Base-by-base conservation (phyloP, 2,888 invertebrate genomes). In the Colostygia pectinataria region DNA sequence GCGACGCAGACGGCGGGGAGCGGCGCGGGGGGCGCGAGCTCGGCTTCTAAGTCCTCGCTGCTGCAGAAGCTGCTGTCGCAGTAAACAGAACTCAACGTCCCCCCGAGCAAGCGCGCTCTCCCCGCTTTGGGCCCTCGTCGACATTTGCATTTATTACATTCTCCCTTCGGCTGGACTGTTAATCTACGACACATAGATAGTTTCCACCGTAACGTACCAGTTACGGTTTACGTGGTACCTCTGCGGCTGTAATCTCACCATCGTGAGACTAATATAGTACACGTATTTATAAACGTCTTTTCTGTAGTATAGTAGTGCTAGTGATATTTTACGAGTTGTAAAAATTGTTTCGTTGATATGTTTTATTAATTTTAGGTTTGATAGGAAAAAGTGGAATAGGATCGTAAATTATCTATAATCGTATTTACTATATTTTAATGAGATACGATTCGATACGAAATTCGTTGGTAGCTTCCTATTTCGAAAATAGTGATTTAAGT, bases 11-110 rank as follows among this genome's bases (percentile, higher is more conserved):
- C 62, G 50, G 70, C 57, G 62, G 66, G 52, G 27, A 68, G 53
- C 62, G 61, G 61, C 5, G 5, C 5, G 57, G 66, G 29, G 57
- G 61, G 61, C 45, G 50, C 57, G 45, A 63, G 66, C 61, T 65
- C 72, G 59, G 65, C 66, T 45, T 61, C 94, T 88, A 94, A 93
- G 81, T 94, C 95, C 68, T 96, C 96, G 78, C 91, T 96, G 81
- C 92, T 96, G 73, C 96, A 96, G 91, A 95, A 96, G 89, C 92
- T 96, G 79, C 91, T 97, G 77, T 96, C 96, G 68, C 96, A 96
- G 92, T 94, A 93, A 93, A 20, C 18, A 18, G 20, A 4, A 20
- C 20, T 15, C 58, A 58, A 7, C 14, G 31, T 8, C 13, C 25
- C 38, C 12, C 45, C n/a, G n/a, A n/a, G n/a, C n/a, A n/a, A n/a